Evolutionary conservation across 2,113 vertebrate genomes (phyloP).

Genomic region (Chloebia gouldiae): DNA sequence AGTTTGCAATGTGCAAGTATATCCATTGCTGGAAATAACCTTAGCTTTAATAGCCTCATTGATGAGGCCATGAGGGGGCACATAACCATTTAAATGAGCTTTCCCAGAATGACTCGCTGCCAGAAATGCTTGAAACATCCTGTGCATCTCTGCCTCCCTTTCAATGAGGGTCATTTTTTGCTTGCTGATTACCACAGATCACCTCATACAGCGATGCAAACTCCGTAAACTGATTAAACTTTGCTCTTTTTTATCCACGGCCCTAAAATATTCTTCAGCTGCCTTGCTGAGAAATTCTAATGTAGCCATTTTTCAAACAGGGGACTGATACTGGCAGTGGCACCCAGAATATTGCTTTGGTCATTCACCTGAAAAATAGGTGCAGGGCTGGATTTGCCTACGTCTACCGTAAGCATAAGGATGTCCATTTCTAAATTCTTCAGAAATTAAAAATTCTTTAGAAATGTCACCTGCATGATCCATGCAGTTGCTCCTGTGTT

Average conservation of each 20-base stretch:
- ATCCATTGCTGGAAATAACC: conserved; percentile 19
- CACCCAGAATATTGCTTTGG: not conserved
- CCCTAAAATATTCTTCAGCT: not conserved
- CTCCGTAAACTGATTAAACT: not conserved
- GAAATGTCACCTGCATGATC: not conserved
- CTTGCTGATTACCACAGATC: not conserved
- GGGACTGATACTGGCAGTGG: not conserved
- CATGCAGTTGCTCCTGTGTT: not conserved
- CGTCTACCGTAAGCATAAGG: not conserved
- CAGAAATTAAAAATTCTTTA: not conserved
- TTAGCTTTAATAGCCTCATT: conserved; percentile 25
- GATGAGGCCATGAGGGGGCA: conserved; percentile 34
- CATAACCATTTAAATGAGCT: conserved; percentile 33
- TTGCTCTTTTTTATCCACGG: not conserved
- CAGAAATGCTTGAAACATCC: not conserved
- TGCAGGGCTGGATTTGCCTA: not conserved
- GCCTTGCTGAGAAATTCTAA: not conserved
- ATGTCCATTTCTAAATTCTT: not conserved
- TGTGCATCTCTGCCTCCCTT: not conserved
- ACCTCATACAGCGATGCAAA: not conserved
- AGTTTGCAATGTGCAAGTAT: not conserved
- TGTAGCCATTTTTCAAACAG: not conserved
- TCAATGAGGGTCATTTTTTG: conserved; percentile 1
- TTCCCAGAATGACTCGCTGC: not conserved
- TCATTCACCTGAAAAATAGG: not conserved